A percentile compares a stretch with the other conserved stretches of the same genome.
These are phyloP conservation scores for Harpagoxenus sublaevis DNA, from an alignment of 2,888 invertebrate genomes.

Conservation along the genomic window DNA sequence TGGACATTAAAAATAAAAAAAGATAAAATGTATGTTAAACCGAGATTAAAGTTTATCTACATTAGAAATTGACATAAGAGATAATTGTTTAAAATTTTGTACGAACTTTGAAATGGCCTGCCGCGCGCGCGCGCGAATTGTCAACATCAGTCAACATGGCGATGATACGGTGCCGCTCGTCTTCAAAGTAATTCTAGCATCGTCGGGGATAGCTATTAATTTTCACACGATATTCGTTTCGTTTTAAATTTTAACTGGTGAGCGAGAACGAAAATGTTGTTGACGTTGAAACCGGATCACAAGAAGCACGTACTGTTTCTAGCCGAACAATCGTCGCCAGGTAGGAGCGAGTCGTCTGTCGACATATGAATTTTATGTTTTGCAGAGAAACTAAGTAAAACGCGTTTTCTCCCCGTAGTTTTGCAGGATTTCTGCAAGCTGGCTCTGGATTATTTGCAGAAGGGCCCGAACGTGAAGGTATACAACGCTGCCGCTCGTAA, in stretches of 20 bases:
- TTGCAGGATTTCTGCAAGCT: constrained; percentile 91
- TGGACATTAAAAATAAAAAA: neutral
- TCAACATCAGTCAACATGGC: neutral
- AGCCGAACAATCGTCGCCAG: constrained; percentile 87
- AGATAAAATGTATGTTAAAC: too few species aligned
- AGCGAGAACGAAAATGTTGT: constrained; percentile 66
- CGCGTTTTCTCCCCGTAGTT: constrained; percentile 86
- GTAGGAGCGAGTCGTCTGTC: constrained; percentile 77
- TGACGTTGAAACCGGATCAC: constrained; percentile 87
- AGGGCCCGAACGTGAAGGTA: constrained; percentile 89
- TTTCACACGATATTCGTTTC: neutral
- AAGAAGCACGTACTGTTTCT: constrained; percentile 88
- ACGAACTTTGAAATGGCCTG: neutral
- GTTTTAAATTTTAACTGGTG: neutral
- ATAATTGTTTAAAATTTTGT: neutral
- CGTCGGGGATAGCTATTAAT: neutral
- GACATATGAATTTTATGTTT: constrained; percentile 49
- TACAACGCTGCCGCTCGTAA: constrained; percentile 89
- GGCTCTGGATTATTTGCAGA: constrained; percentile 89
- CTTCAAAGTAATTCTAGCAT: neutral
- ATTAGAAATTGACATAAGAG: too few species aligned
- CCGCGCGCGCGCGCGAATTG: neutral
- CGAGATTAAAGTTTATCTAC: too few species aligned
- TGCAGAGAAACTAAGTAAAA: constrained; percentile 31
- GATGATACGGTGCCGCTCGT: neutral